Evolutionary conservation across 2,113 vertebrate species (phyloP).

Genomic region (Dicrurus megarhynchus): DNA sequence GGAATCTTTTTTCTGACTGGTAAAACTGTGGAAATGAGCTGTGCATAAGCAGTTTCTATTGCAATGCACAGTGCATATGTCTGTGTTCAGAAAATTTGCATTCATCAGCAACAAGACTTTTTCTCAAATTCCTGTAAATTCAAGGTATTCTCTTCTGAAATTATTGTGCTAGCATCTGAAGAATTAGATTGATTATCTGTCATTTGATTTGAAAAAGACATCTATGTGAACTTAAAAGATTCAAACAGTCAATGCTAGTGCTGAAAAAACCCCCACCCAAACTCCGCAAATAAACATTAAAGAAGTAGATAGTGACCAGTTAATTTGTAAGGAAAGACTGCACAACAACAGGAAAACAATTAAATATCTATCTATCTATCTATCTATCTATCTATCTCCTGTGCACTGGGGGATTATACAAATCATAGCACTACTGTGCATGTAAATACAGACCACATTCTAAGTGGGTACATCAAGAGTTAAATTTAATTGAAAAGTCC

Average conservation of each 20-base stretch:
- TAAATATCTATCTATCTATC: background rate
- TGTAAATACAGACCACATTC: background rate
- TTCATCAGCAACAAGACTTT: background rate
- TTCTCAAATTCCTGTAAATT: background rate
- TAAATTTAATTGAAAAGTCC: background rate
- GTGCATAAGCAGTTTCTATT: background rate
- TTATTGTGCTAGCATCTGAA: background rate
- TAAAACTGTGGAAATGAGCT: background rate
- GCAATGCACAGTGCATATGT: background rate
- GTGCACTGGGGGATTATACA: background rate
- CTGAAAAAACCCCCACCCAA: accelerated
- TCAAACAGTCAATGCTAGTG: background rate
- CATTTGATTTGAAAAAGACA: background rate
- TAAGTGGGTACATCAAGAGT: background rate
- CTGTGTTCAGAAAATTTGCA: background rate
- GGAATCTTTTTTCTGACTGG: background rate
- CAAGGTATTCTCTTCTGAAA: background rate
- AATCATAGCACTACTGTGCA: background rate
- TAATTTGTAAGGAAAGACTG: background rate
- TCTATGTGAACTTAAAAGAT: background rate
- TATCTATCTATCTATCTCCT: background rate
- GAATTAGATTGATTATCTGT: background rate
- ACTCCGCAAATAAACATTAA: background rate
- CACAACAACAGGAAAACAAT: background rate
- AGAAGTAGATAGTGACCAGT: background rate